Base-by-base conservation (phyloP, 2,888 invertebrate genomes). In the Lasioglossum morio region DNA sequence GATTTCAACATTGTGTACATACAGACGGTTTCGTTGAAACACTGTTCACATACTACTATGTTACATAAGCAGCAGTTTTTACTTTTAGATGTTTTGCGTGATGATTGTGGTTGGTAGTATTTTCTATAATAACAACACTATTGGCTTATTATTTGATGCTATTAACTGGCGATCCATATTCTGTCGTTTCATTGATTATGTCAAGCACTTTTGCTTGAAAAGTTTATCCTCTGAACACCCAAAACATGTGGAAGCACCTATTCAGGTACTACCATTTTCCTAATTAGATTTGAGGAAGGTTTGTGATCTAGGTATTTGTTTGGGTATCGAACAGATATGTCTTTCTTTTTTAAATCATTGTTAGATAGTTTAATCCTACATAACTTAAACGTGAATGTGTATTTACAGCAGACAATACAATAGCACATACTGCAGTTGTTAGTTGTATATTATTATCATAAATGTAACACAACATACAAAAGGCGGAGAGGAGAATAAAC, bases 11-110 rank as follows among this genome's bases (percentile, higher is more conserved):
- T 60, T 79, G 23, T 46, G 57, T 40, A 74, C 81, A 66, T 40
- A 74, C 81, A 66, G 78, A 82, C 75, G 63, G 74, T 74, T 82
- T 74, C 63, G 30, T 84, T 81, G 72, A 77, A 80, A 87, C 72
- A 77, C 66, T 53, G 12, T 70, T 82, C n/a, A 77, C 82, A 84
- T 87, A 81, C 87, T 87, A 81, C 87, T 63, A 63, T 19, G 63
- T 63, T 63, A 63, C 88, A 88, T 78, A 89, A 90, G 88, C 87
- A 87, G 77, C 81, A 86, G 84, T 91, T 92, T 92, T 92, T 91
- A 88, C 89, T 94, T 95, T 92, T 94, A 94, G 94, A 94, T 94
- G 91, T 90, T 94, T 93, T 94, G 92, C 93, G 91, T 92, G 91
- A 92, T 93, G 92, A 92, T 94, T 92, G 89, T 93, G 91, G 90